These are phyloP conservation scores for Channa argus DNA, from an alignment of 2,113 vertebrate species.

Conservation along the genomic window DNA sequence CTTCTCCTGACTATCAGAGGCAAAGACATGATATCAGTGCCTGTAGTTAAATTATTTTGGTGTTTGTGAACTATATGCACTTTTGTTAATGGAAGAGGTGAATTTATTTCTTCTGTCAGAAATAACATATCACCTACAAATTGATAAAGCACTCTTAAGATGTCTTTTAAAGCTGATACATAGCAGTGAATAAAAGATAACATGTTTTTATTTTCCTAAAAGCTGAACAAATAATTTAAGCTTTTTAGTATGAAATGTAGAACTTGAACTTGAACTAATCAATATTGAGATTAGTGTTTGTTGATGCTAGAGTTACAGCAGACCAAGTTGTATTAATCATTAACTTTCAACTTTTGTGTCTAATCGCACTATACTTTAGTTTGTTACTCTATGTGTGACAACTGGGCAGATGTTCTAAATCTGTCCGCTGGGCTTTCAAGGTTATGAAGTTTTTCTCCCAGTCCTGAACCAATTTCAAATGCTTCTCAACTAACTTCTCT, in stretches of 20 bases:
- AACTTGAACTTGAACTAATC: not conserved
- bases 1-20: slow-evolving; percentile 85
- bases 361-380: not conserved
- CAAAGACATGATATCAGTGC: not conserved
- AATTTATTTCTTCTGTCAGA: not conserved
- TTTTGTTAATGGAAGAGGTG: not conserved
- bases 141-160: not conserved
- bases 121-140: not conserved
- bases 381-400: slow-evolving; percentile 51
- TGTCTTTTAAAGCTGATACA: not conserved
- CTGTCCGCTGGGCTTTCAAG: slow-evolving; percentile 94
- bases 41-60: not conserved
- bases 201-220: no score
- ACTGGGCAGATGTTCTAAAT: slow-evolving; percentile 94
- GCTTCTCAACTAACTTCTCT: slow-evolving; percentile 88
- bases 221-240: no score
- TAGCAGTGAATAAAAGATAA: no score
- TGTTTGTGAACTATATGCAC: not conserved
- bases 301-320: not conserved
- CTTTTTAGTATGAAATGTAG: no score
- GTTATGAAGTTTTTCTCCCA: slow-evolving; percentile 98
- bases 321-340: not conserved
- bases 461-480: slow-evolving; percentile 90
- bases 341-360: not conserved
- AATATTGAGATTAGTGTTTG: not conserved